These are phyloP conservation scores for Patella caerulea DNA, from an alignment of 2,888 invertebrate species.

Conservation along the genomic window DNA sequence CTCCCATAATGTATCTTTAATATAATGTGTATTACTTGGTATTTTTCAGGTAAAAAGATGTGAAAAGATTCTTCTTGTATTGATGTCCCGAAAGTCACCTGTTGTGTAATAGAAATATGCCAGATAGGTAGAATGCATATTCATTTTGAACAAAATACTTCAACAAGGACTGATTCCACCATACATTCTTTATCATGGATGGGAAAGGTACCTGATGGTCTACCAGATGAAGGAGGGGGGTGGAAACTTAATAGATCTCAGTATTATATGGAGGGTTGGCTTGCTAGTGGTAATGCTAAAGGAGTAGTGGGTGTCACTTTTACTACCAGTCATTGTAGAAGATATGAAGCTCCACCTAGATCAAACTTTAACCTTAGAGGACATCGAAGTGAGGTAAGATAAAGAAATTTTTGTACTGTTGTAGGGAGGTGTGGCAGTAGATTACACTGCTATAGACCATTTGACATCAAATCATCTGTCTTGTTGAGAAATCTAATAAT, in stretches of 20 bases:
- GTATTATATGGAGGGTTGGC: constrained; percentile 98
- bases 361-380: constrained; percentile 98
- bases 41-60: too few relatives aligned
- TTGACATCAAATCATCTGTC: too few relatives aligned
- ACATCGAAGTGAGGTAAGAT: constrained; percentile 90
- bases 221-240: constrained; percentile 85
- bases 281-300: constrained; percentile 93
- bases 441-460: too few relatives aligned
- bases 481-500: too few relatives aligned
- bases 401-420: too few relatives aligned
- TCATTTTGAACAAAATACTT: constrained; percentile 93
- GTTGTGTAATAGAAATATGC: background rate
- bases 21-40: too few relatives aligned
- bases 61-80: too few relatives aligned
- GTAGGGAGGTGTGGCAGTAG: too few relatives aligned
- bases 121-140: constrained; percentile 82
- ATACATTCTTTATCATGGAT: constrained; percentile 97
- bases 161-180: constrained; percentile 95
- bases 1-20: too few relatives aligned
- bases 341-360: constrained; percentile 82
- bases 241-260: constrained; percentile 95
- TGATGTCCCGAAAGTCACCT: too few relatives aligned
- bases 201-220: constrained; percentile 96
- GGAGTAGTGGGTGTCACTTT: constrained; percentile 95
- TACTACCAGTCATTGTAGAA: constrained; percentile 92